These are phyloP conservation scores for Sylvia borin DNA, from an alignment of 2,797 vertebrate species.

Conservation along the genomic window DNA sequence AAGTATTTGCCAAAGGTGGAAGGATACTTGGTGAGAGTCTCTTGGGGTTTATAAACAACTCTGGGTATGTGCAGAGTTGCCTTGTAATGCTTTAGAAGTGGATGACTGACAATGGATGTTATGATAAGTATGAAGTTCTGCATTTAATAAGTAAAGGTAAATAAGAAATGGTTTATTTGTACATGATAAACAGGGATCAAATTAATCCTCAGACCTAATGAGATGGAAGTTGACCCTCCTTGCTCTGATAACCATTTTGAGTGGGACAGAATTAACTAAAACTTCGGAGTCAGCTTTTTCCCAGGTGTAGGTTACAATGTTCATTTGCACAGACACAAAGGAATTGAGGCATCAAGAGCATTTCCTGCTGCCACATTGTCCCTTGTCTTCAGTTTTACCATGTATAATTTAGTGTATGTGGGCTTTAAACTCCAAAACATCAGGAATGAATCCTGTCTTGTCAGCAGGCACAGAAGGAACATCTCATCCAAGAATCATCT, in stretches of 20 bases:
- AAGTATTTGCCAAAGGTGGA: background rate
- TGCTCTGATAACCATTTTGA: background rate
- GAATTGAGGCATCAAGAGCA: background rate
- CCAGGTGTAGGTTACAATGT: background rate
- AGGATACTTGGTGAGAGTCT: background rate
- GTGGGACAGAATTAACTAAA: background rate
- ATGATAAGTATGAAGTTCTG: background rate
- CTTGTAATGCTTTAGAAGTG: background rate
- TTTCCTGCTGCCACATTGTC: background rate
- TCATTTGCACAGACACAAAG: background rate
- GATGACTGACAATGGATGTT: background rate
- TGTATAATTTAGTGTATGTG: rapidly evolving
- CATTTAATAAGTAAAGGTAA: background rate
- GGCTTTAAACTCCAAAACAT: background rate
- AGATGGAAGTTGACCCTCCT: background rate
- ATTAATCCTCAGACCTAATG: background rate
- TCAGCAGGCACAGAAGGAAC: background rate
- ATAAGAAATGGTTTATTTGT: background rate
- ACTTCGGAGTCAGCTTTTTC: background rate
- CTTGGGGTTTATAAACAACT: background rate
- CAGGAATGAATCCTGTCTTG: background rate
- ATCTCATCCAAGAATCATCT: background rate
- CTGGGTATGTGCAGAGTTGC: background rate
- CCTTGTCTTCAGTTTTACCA: background rate
- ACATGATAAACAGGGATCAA: background rate